Base-by-base conservation (phyloP, 1,140 invertebrate species). In the Triops cancriformis region DNA sequence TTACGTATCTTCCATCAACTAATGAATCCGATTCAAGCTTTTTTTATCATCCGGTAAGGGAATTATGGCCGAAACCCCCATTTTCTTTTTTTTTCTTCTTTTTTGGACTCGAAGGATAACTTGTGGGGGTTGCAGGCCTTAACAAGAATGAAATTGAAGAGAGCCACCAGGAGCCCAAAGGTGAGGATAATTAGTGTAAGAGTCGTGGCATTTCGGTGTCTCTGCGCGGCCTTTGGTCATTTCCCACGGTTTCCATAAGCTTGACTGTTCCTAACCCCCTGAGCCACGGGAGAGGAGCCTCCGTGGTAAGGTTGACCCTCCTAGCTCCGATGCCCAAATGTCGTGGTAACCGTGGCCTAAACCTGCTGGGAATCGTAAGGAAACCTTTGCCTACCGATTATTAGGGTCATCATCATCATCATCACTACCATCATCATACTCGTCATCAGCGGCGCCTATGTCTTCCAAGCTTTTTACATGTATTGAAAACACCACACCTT, bases 331-430 rank as follows among this genome's bases (percentile, higher is more conserved):
- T 64, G 51, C 51, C 51, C 51, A 23, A 64, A 64, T 23, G 51
- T 64, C 51, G 51, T 64, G 51, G 51, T 23, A 64, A 64, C 51
- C 51, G 23, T 64, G 18, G 23, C 51, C 51, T 64, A 64, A 23
- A 64, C 51, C 51, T 64, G 51, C 51, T 64, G 51, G n/a, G 9
- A 64, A 64, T 64, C 14, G 51, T 23, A 64, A 64, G 51, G 51
- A 64, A 18, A 64, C 51, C 23, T 64, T 64, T n/a, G 18, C 51
- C 23, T 64, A 64, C 51, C 51, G 51, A 64, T 64, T 64, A 64
- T 64, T 64, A 64, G 51, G 51, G 51, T 64, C 51, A 64, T 64
- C 51, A 64, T 64, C 51, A 64, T 64, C 45, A 64, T 64, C 45
- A 64, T 64, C 51, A 64, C 23, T 23, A 64, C 23, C 45, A 64